These are phyloP conservation scores for Pituophis catenifer DNA, from an alignment of 2,113 vertebrate genomes.

Conservation along the genomic window DNA sequence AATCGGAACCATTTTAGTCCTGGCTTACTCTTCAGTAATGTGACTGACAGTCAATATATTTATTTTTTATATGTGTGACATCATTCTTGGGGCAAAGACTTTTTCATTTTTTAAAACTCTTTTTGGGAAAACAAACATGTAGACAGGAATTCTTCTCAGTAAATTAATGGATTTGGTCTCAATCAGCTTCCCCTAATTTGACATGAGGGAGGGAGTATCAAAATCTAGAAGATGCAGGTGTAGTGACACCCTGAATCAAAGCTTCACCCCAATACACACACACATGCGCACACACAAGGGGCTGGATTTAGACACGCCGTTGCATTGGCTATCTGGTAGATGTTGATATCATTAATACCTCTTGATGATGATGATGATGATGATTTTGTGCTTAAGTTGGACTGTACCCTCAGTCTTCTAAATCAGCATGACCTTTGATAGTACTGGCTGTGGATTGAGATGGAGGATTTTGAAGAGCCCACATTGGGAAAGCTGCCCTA, in stretches of 20 bases:
- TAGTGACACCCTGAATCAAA: background rate
- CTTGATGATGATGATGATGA: background rate
- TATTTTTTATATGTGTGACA: background rate
- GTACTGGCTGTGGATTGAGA: background rate
- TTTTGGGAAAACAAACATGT: background rate
- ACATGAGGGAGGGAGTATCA: background rate
- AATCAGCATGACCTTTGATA: background rate
- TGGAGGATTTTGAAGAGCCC: background rate
- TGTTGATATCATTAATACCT: background rate
- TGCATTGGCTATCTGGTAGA: background rate
- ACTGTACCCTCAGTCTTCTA: background rate
- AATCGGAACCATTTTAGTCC: background rate
- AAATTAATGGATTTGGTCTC: background rate
- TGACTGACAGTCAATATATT: background rate
- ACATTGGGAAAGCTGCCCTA: background rate
- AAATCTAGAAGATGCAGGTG: background rate
- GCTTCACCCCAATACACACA: background rate
- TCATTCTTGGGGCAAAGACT: background rate
- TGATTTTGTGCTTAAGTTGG: background rate
- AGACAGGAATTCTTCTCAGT: background rate
- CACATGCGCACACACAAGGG: background rate
- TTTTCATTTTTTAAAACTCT: background rate
- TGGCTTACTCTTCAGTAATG: background rate
- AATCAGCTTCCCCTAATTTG: background rate
- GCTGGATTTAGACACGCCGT: background rate